Base-by-base conservation (phyloP, 2,797 vertebrate species). In the Cossypha caffra region DNA sequence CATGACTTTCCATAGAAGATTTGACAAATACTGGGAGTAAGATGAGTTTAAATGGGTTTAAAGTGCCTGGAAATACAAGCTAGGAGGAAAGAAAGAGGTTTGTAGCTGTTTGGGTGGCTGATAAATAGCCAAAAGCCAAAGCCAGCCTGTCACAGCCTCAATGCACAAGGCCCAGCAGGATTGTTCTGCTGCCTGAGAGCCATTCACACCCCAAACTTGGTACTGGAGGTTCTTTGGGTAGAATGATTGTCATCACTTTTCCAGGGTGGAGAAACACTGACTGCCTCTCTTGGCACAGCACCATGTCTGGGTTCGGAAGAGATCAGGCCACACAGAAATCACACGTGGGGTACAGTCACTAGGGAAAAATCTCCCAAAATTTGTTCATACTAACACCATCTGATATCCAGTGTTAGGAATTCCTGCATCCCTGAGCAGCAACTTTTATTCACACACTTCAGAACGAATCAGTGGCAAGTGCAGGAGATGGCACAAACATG, bases 401-500 rank as follows among this genome's bases (percentile, higher is more conserved):
- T 59, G 73, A 64, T 63, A 62, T 11, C 9, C 47, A 75, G 12
- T 19, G 5, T 33, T 35, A 42, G 54, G 33, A 67, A 35, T 84
- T 84, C 19, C 59, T 59, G 31, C 7, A 35, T 29, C 80, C 6
- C 47, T 51, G 47, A 57, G 47, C 47, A 64, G 17, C 26, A 82
- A 38, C 55, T 77, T 90, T 59, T 33, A 59, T 59, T 76, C 77
- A 59, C 40, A 71, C 42, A 47, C 74, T 90, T 92, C 92, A 93
- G 52, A 90, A 88, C 0, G 0, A 73, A 91, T 87, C 48, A 89
- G 45, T 7, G 4, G 21, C 54, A 84, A 94, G 55, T 16, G 51
- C 58, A 54, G 25, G 43, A 77, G n/a, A 55, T 12, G 33, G 57
- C 33, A 82, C 48, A 96, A 77, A 71, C 26, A 33, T 37, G 47